Evolutionary conservation across 1,140 invertebrate genomes (phyloP).

Genomic region (Idris sp.): DNA sequence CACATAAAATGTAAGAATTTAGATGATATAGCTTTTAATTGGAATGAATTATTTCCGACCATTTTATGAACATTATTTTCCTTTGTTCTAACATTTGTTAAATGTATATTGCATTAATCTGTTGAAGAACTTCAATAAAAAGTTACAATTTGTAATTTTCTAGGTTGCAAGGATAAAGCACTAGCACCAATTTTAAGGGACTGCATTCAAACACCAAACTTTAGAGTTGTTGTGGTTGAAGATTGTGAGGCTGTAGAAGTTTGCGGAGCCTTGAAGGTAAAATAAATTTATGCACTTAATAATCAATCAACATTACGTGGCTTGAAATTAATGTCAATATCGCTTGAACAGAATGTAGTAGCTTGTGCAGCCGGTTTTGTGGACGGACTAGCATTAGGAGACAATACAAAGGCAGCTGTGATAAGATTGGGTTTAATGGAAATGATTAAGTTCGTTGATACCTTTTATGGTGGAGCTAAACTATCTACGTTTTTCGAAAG

Average conservation of each 20-base stretch:
- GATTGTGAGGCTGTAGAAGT: constrained; percentile 89
- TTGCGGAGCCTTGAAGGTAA: constrained; percentile 90
- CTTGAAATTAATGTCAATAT: too few species aligned
- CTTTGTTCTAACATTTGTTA: too few species aligned
- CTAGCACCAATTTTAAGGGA: constrained; percentile 82
- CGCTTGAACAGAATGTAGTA: constrained; percentile 90
- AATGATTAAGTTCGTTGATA: constrained; percentile 84
- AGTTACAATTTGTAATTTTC: constrained; percentile 8
- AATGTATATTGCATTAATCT: too few species aligned
- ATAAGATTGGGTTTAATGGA: constrained; percentile 90
- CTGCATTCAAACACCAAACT: constrained; percentile 87
- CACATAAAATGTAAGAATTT: too few species aligned
- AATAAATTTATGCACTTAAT: constrained; percentile 4
- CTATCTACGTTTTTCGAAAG: constrained; percentile 90
- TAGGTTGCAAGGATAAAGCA: constrained; percentile 80
- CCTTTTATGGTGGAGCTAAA: constrained; percentile 81
- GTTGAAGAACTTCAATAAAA: too few species aligned
- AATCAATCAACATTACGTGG: too few species aligned
- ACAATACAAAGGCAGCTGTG: constrained; percentile 93
- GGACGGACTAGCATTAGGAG: constrained; percentile 87
- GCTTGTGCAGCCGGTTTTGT: constrained; percentile 90
- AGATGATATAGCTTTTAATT: too few species aligned
- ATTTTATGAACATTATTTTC: too few species aligned
- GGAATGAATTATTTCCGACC: too few species aligned
- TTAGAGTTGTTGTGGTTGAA: constrained; percentile 87